Evolutionary conservation across 2,797 vertebrate genomes (phyloP), one percentile per base, ranked within the genome.

Genomic region (Syngnathus rostellatus): DNA sequence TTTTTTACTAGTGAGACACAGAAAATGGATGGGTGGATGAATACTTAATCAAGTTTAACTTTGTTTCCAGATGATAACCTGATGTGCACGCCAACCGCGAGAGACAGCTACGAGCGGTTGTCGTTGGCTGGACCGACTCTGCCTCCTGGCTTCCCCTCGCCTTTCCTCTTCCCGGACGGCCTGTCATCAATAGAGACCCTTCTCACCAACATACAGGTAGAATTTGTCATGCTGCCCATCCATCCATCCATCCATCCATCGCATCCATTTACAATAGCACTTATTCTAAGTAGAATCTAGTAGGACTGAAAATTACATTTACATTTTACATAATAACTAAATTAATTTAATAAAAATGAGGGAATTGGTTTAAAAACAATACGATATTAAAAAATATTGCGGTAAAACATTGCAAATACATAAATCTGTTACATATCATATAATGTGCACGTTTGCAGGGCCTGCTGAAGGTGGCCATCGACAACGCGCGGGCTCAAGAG

Each of bases 141-240:
- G 72, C 97, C 95, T 80, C 95, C 96, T 0, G 97, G 97, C 69
- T 99, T 99, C 81, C 96, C 96, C 38, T 97, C 97, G 82, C 96
- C 97, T 76, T 98, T 99, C 75, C 94, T 99, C 74, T 99, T 99
- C 88, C 97, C 97, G 72, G 97, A 99, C 70, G 97, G 97, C 78
- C 70, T 99, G 85, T 99, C 97, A 75, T 99, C 97, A 82, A 99
- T 99, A 94, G 97, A 99, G 91, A 99, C 97, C 59, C 95, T 99
- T 69, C 93, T 99, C 89, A 99, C 97, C 86, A 99, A 99, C 87
- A 89, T 88, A 79, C 84, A 89, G 85, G 88, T 88, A 83, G 1
- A 4, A 21, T 43, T 3, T 23, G 11, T 48, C 46, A 19, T 19
- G 46, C 1, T 46, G 14, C 5, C 45, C 45, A 46, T 17, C 45